Base-by-base conservation (phyloP, 2,888 invertebrate genomes). In the Nebria salina region DNA sequence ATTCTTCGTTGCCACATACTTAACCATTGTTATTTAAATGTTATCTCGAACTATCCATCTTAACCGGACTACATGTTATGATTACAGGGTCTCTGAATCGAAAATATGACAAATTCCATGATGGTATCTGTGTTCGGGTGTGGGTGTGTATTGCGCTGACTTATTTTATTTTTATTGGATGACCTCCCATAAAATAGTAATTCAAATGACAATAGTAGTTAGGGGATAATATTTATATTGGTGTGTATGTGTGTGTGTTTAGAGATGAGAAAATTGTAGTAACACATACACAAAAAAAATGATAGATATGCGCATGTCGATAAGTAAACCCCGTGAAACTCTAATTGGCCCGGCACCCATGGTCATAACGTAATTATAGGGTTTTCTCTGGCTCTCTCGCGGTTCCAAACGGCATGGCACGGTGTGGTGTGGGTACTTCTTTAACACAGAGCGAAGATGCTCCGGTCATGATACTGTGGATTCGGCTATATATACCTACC, bases 321-420 rank as follows among this genome's bases (percentile, higher is more conserved):
- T 34, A 70, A 34, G 70, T 70, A 70, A 26, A 41, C 75, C 75
- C 75, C 75, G 75, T 25, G 64, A 54, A 70, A 75, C 43, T 64
- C 54, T 54, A 54, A 66, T 25, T n/a, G 26, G 15, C 34, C 25
- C 78, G 78, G 41, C 78, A 78, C 78, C 78, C 78, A 78, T 78
- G 78, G 72, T 70, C 64, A 70, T n/a, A 77, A 42, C 77, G 64
- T 78, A 78, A 78, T 78, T 78, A 78, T 65, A 78, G 78, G 78
- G 78, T 78, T 78, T 72, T 41, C 73, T 78, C 54, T 34, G 34
- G 65, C 11, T 78, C 77, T 77, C 77, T 54, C 54, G 77, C 72
- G 77, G 77, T 77, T 77, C 70, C 77, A 77, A 77, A 77, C 72
- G 77, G 54, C 72, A 77, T 25, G 64, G 72, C 77, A 77, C 77